A percentile compares a stretch with the other conserved stretches of the same genome.
These are phyloP conservation scores for Aphodius granarius DNA, from an alignment of 2,888 invertebrate species.

Conservation along the genomic window DNA sequence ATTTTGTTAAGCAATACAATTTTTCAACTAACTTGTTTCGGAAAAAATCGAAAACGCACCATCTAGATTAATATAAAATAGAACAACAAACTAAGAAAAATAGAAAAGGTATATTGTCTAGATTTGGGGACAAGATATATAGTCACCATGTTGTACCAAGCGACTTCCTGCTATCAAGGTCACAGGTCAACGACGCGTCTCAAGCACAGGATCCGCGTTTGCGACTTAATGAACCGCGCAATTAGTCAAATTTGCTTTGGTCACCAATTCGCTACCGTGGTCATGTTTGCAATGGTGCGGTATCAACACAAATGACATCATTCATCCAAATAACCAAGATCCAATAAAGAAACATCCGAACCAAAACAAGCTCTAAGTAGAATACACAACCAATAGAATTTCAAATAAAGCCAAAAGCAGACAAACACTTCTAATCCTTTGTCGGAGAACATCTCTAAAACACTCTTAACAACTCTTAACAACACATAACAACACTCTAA, in stretches of 20 bases:
- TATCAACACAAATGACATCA: neutral
- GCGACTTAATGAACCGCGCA: neutral
- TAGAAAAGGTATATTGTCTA: too few species aligned
- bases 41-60: too few species aligned
- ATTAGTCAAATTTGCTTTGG: neutral
- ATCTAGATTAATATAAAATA: too few species aligned
- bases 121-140: neutral
- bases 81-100: too few species aligned
- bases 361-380: neutral
- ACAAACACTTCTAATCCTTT: neutral
- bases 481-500: neutral
- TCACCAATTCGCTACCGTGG: neutral
- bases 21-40: too few species aligned
- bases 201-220: constrained; percentile 23
- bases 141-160: too few species aligned
- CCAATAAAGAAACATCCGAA: neutral
- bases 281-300: neutral
- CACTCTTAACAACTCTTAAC: neutral
- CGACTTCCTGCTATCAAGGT: constrained; percentile 46
- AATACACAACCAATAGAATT: neutral
- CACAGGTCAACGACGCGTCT: constrained; percentile 38
- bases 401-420: neutral
- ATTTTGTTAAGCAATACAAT: too few species aligned
- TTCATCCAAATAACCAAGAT: neutral
- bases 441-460: neutral